Conservation (phyloP, 2,888 invertebrate genomes). For the Linnaemya vulpina region DNA sequence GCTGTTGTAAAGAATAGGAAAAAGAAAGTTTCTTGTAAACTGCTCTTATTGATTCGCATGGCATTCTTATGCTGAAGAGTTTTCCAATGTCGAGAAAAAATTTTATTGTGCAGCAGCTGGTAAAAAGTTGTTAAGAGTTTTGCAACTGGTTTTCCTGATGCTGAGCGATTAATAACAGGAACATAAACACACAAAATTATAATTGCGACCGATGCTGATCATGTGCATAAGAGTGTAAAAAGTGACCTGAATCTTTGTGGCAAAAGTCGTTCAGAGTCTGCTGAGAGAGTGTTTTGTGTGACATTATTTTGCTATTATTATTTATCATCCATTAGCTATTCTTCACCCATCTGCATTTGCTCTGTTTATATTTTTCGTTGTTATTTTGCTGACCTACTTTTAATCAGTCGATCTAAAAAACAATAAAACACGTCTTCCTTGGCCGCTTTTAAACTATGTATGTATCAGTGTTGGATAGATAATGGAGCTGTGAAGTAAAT, state of each 20-base stretch:
- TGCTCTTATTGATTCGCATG: neutral
- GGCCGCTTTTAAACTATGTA: neutral
- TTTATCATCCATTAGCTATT: constrained; percentile 36
- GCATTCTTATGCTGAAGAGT: constrained; percentile 37
- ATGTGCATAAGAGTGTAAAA: constrained; percentile 13
- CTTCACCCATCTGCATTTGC: constrained; percentile 14
- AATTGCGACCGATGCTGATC: constrained; percentile 5
- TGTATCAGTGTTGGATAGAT: constrained; percentile 1
- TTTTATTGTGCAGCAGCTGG: constrained; percentile 30
- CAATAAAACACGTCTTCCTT: neutral
- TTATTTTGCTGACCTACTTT: constrained; percentile 54
- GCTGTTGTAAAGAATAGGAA: constrained; percentile 21
- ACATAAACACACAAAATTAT: neutral
- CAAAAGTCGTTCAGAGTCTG: constrained; percentile 62
- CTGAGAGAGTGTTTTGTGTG: constrained; percentile 41
- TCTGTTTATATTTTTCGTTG: constrained; percentile 36
- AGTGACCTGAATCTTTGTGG: constrained; percentile 59
- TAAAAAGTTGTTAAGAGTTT: constrained; percentile 8
- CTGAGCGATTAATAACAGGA: constrained; percentile 20
- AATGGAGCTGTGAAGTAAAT: neutral
- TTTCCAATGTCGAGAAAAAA: neutral
- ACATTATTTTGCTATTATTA: neutral
- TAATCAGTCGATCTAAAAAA: neutral
- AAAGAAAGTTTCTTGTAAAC: constrained; percentile 43
- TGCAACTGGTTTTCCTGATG: constrained; percentile 64